Conservation (phyloP, 2,113 vertebrate genomes). For the Centrocercus urophasianus region DNA sequence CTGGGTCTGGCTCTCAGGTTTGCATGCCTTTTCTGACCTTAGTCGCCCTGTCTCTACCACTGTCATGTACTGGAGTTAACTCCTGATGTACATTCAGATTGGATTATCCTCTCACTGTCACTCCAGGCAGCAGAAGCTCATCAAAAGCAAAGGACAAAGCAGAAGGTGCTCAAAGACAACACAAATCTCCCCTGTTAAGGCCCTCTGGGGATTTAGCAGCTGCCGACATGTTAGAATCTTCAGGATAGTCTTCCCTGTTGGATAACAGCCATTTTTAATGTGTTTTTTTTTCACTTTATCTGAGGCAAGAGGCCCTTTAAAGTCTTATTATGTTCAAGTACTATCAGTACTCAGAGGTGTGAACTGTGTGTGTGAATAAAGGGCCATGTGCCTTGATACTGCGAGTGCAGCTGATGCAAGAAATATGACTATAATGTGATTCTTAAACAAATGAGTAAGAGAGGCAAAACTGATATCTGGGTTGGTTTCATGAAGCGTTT, state of each 20-base stretch:
- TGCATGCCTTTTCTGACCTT: background rate
- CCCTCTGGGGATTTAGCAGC: background rate
- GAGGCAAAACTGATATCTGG: background rate
- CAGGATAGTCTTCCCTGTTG: background rate
- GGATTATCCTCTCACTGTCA: background rate
- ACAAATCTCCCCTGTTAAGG: background rate
- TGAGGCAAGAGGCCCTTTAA: background rate
- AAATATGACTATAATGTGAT: accelerated
- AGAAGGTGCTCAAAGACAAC: background rate
- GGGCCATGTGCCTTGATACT: too few relatives aligned
- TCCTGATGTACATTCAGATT: background rate
- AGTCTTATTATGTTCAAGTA: background rate
- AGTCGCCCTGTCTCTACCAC: background rate
- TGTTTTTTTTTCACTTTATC: background rate
- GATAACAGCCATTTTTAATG: background rate
- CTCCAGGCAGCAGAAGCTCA: background rate
- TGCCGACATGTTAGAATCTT: background rate
- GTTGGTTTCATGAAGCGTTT: background rate
- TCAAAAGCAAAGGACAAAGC: background rate
- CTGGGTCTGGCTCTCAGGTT: background rate
- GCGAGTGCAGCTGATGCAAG: background rate
- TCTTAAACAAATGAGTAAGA: background rate
- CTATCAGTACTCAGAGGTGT: background rate
- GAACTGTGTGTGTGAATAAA: background rate
- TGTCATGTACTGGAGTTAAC: background rate